A percentile compares a stretch with the other conserved stretches of the same genome.
phyloP scores from a whole-genome alignment of 1,140 invertebrate species.

The Zaprionus africanus region DNA sequence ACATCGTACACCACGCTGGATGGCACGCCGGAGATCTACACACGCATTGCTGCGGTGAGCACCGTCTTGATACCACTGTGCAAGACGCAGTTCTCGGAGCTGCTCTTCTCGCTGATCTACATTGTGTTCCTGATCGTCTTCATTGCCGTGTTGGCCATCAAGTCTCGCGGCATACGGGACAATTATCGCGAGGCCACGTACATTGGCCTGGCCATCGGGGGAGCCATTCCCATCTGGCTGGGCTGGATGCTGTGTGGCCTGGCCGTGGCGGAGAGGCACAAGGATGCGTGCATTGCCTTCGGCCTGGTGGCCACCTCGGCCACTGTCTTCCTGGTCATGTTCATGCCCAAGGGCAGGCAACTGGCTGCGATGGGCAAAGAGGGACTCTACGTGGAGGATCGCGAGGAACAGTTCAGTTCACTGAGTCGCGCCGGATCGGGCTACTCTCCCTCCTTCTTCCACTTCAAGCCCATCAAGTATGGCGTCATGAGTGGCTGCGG shows the following conservation, averaged over 20 bases:
- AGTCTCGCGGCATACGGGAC: constrained; percentile 94
- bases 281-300: constrained; percentile 94
- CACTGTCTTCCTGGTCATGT: constrained; percentile 95
- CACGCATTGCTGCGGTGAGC: constrained; percentile 72
- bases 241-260: constrained; percentile 91
- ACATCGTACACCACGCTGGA: constrained; percentile 71
- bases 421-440: constrained; percentile 91
- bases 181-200: constrained; percentile 96
- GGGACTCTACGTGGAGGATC: constrained; percentile 91
- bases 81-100: constrained; percentile 88
- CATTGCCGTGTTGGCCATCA: constrained; percentile 92
- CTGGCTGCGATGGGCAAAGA: constrained; percentile 94
- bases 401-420: constrained; percentile 91
- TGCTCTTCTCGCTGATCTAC: constrained; percentile 92
- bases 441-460: constrained; percentile 95
- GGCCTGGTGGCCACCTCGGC: constrained; percentile 93
- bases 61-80: constrained; percentile 86
- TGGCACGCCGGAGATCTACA: constrained; percentile 74
- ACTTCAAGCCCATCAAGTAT: constrained; percentile 93
- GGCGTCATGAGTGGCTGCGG: constrained; percentile 86
- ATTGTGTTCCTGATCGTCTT: constrained; percentile 92
- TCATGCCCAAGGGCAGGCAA: constrained; percentile 96
- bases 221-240: constrained; percentile 94
- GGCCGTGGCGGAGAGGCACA: constrained; percentile 90
- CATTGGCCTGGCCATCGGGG: constrained; percentile 93